These are phyloP conservation scores for Carettochelys insculpta DNA, from an alignment of 2,113 vertebrate genomes.

Conservation along the genomic window DNA sequence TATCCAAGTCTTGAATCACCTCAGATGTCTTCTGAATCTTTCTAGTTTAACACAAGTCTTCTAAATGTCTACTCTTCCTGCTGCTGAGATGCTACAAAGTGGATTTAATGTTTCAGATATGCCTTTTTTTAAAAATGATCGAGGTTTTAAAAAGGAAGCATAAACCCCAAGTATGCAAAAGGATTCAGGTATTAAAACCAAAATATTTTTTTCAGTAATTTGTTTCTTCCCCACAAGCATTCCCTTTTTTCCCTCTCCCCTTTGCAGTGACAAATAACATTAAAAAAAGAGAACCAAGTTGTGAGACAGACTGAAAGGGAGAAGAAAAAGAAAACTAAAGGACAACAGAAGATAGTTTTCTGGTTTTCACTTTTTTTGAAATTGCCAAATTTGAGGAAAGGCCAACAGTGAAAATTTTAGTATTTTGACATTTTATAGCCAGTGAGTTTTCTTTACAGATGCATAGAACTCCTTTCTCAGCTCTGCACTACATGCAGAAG, in stretches of 20 bases:
- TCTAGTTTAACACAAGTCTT: not conserved
- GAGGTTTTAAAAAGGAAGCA: no score
- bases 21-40: not conserved
- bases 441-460: not conserved
- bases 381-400: not conserved
- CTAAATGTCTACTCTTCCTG: not conserved
- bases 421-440: not conserved
- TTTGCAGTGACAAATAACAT: not conserved
- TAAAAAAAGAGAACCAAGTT: not conserved
- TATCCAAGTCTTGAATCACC: not conserved
- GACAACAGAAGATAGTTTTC: not conserved
- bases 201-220: not conserved
- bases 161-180: not conserved
- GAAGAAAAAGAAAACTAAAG: not conserved
- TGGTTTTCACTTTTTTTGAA: not conserved
- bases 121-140: no score
- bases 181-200: not conserved
- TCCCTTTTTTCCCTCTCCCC: no score
- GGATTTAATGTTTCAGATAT: not conserved
- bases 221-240: not conserved
- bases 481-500: not conserved
- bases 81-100: not conserved
- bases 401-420: not conserved
- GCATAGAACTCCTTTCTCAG: not conserved
- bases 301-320: not conserved